These are phyloP conservation scores for Temnothorax rugatulus DNA, from an alignment of 2,888 invertebrate genomes.

Conservation along the genomic window DNA sequence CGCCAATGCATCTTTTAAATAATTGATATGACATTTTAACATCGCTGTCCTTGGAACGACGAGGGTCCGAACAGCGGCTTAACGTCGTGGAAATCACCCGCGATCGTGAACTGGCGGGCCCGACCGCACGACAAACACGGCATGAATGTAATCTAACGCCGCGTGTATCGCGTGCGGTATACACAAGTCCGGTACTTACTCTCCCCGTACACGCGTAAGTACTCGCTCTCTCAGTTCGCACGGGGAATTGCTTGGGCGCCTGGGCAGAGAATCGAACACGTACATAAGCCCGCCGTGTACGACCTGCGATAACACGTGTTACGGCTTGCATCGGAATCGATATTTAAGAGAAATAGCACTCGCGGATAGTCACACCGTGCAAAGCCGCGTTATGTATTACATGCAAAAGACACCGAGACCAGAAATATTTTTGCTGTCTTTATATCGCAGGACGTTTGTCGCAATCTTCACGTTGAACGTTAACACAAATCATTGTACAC, in stretches of 20 bases:
- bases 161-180: conserved; percentile 68
- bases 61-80: conserved; percentile 50
- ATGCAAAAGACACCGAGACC: not conserved
- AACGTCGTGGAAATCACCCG: conserved; percentile 60
- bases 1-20: not conserved
- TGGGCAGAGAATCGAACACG: conserved; percentile 48
- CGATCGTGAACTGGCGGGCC: conserved; percentile 59
- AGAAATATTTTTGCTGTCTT: conserved; percentile 1
- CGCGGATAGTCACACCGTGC: conserved; percentile 15
- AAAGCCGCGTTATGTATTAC: conserved; percentile 8
- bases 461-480: not conserved
- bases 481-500: not conserved
- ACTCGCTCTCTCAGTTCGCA: conserved; percentile 52
- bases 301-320: conserved; percentile 63
- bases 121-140: conserved; percentile 67
- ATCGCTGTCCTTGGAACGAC: conserved; percentile 14
- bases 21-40: not conserved
- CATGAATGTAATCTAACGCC: conserved; percentile 78
- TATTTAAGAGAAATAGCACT: conserved; percentile 44
- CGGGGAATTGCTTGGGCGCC: conserved; percentile 59
- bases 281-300: conserved; percentile 41
- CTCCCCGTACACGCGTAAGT: conserved; percentile 59
- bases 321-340: conserved; percentile 58
- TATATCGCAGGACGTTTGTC: not conserved
- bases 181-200: conserved; percentile 54